phyloP scores from a whole-genome alignment of 92 coral and sea anemone species.

The Palythoa grandis region DNA sequence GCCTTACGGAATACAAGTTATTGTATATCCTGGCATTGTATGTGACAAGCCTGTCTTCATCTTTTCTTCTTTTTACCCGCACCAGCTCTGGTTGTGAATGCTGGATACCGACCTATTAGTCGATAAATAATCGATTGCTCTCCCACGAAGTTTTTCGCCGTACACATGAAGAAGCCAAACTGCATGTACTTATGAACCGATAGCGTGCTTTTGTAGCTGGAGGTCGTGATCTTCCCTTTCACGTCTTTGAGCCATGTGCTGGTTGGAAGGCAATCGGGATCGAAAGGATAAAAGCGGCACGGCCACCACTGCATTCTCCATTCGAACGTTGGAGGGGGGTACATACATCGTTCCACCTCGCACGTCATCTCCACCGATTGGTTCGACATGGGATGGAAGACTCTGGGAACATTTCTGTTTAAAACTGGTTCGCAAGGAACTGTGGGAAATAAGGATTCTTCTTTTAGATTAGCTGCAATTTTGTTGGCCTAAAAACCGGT shows the following conservation, averaged over 20 bases:
- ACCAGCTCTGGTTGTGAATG: too few relatives aligned
- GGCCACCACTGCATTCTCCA: conserved; percentile 47
- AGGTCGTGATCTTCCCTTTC: neutral
- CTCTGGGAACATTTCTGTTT: conserved; percentile 13
- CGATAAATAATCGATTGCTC: conserved; percentile 3
- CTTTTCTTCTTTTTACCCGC: too few relatives aligned
- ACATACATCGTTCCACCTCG: conserved; percentile 2
- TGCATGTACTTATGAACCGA: neutral
- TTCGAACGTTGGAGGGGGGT: conserved; percentile 3
- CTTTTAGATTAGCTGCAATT: too few relatives aligned
- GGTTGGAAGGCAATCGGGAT: neutral
- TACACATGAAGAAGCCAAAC: conserved; percentile 19
- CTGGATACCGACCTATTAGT: neutral
- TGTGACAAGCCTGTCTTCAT: too few relatives aligned
- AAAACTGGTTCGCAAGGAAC: conserved; percentile 41
- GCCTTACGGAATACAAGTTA: too few relatives aligned
- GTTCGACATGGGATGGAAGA: neutral
- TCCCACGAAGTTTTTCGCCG: conserved; percentile 18
- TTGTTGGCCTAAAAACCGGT: neutral
- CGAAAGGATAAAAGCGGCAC: neutral
- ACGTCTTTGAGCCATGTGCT: neutral
- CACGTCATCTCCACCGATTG: conserved; percentile 15
- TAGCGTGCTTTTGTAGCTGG: conserved; percentile 22
- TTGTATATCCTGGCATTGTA: too few relatives aligned
- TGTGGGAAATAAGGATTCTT: neutral